Conservation (phyloP, 2,888 invertebrate genomes). For the Odontocerum albicorne region DNA sequence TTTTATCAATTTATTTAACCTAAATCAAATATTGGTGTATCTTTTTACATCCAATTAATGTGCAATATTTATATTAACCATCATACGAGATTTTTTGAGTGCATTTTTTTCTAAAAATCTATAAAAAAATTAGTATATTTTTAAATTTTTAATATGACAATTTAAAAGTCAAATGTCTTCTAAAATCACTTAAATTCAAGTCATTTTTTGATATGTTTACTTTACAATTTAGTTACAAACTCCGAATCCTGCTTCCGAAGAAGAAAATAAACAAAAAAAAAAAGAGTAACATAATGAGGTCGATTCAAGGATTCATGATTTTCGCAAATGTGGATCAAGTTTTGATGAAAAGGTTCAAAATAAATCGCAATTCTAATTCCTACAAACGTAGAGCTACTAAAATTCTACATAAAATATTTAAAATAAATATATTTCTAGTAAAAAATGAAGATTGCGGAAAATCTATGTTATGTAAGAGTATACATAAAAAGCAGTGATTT, state of each 20-base stretch:
- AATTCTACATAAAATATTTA: no score
- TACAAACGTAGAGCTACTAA: no score
- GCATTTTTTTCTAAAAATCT: slow-evolving; percentile 20
- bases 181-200: slow-evolving; percentile 5
- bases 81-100: slow-evolving; percentile 13
- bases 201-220: slow-evolving; percentile 27
- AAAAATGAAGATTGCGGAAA: no score
- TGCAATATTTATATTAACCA: slow-evolving; percentile 12
- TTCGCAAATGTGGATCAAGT: no score
- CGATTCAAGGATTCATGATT: no score
- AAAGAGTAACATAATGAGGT: no score
- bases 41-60: slow-evolving; percentile 9
- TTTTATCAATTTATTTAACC: no score
- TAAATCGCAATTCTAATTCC: no score
- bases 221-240: slow-evolving; percentile 22
- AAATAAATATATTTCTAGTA: no score
- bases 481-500: no score
- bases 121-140: slow-evolving; percentile 20
- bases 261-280: slow-evolving; percentile 3
- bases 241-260: slow-evolving; percentile 35
- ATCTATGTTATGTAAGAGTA: no score
- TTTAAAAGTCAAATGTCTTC: slow-evolving; percentile 5
- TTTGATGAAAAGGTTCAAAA: no score
- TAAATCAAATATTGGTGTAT: slow-evolving; percentile 13
- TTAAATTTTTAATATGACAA: slow-evolving; percentile 6